These are phyloP conservation scores for Huso huso DNA, from an alignment of 2,797 vertebrate genomes.

Conservation along the genomic window DNA sequence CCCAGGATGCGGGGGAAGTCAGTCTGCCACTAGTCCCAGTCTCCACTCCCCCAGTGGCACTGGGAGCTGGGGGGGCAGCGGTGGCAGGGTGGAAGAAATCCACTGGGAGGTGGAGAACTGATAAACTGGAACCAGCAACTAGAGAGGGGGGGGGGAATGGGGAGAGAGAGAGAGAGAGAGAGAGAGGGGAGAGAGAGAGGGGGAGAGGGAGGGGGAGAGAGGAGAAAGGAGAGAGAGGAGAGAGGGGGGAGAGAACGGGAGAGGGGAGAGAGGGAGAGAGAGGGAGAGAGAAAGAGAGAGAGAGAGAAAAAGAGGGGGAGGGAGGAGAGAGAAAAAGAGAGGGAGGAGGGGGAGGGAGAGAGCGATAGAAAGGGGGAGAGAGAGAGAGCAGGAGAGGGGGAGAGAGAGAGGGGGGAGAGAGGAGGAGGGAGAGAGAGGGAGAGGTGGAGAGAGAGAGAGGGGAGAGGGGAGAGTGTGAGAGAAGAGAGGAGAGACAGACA, in stretches of 20 bases:
- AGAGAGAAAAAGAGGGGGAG: background rate
- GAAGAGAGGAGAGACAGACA: no score
- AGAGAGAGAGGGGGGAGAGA: background rate
- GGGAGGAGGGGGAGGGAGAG: background rate
- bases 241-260: constrained; percentile 18
- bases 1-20: constrained; percentile 86
- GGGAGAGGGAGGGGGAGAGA: no score
- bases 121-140: constrained; percentile 44
- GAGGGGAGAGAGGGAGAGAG: constrained; percentile 10
- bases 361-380: constrained; percentile 13
- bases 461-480: no score
- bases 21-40: constrained; percentile 50
- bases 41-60: constrained; percentile 52
- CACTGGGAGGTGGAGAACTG: constrained; percentile 68
- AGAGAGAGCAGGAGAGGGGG: constrained; percentile 10
- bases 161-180: background rate
- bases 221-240: background rate
- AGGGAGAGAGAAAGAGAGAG: constrained; percentile 21
- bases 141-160: constrained; percentile 37
- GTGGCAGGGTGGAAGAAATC: constrained; percentile 86
- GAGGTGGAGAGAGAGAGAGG: no score
- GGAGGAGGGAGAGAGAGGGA: no score
- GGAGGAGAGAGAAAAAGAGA: constrained; percentile 2
- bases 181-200: constrained; percentile 10
- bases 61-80: constrained; percentile 54